Conservation (phyloP, 2,888 invertebrate genomes). For the Ennomos quercinarius region DNA sequence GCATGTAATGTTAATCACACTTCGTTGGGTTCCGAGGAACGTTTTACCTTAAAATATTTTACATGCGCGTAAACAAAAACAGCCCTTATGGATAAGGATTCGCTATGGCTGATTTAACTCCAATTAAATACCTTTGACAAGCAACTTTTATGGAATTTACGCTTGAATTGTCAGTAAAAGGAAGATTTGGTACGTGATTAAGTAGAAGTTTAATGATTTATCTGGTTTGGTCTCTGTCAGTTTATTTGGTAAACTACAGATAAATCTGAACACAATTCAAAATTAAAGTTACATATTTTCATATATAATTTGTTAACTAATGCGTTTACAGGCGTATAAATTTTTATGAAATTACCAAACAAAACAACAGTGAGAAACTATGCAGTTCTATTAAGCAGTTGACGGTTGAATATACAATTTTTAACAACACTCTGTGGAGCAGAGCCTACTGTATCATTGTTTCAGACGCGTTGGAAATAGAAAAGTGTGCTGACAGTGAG, state of each 20-base stretch:
- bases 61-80: slow-evolving; percentile 49
- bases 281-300: background rate
- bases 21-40: slow-evolving; percentile 43
- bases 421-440: slow-evolving; percentile 48
- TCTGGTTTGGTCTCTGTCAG: background rate
- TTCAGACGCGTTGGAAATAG: slow-evolving; percentile 55
- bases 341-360: slow-evolving; percentile 8
- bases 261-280: slow-evolving; percentile 2
- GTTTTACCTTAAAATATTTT: slow-evolving; percentile 48
- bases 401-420: slow-evolving; percentile 39
- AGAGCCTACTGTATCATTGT: slow-evolving; percentile 60
- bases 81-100: slow-evolving; percentile 44
- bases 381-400: slow-evolving; percentile 38
- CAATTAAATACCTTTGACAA: slow-evolving; percentile 53
- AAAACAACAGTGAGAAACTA: slow-evolving; percentile 40
- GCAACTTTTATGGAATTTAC: slow-evolving; percentile 45
- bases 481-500: slow-evolving; percentile 51
- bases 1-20: slow-evolving; percentile 49
- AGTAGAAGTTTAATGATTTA: slow-evolving; percentile 9
- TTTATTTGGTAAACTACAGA: background rate
- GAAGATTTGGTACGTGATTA: slow-evolving; percentile 21
- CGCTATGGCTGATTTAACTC: slow-evolving; percentile 49
- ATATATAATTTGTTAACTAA: too few species aligned
- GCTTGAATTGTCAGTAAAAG: slow-evolving; percentile 41
- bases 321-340: too few species aligned